These are phyloP conservation scores for Paraplagusia blochii DNA, from an alignment of 2,113 vertebrate genomes.

Conservation along the genomic window DNA sequence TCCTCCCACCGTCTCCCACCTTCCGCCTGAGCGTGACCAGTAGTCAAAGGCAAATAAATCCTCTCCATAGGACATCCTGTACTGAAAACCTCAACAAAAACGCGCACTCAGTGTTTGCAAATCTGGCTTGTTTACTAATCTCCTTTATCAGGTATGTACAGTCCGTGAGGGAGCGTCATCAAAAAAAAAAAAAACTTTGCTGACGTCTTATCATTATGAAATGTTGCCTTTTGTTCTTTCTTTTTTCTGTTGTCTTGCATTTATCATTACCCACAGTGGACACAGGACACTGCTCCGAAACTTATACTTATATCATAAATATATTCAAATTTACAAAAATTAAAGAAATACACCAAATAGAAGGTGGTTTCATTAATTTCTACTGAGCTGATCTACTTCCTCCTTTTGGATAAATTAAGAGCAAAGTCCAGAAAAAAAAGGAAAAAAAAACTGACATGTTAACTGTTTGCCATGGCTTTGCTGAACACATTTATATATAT, in stretches of 20 bases:
- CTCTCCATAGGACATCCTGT: constrained; percentile 49
- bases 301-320: no score
- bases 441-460: no score
- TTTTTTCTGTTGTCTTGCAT: neutral
- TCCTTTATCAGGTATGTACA: constrained; percentile 24
- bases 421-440: no score
- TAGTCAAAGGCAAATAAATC: constrained; percentile 62
- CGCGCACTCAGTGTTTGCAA: constrained; percentile 13
- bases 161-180: constrained; percentile 33
- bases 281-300: no score
- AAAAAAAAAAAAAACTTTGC: constrained; percentile 41
- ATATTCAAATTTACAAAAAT: no score
- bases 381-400: no score
- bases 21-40: constrained; percentile 34
- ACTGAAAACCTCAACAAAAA: constrained; percentile 18
- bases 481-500: neutral
- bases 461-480: no score
- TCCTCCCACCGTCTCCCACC: no score
- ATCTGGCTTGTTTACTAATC: constrained; percentile 40
- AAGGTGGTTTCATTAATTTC: no score
- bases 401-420: no score
- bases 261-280: neutral
- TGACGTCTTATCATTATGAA: constrained; percentile 8
- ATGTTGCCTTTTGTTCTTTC: constrained; percentile 12
- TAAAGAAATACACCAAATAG: no score